phyloP scores from a whole-genome alignment of 1,140 invertebrate genomes.

The Rhagoletis pomonella region DNA sequence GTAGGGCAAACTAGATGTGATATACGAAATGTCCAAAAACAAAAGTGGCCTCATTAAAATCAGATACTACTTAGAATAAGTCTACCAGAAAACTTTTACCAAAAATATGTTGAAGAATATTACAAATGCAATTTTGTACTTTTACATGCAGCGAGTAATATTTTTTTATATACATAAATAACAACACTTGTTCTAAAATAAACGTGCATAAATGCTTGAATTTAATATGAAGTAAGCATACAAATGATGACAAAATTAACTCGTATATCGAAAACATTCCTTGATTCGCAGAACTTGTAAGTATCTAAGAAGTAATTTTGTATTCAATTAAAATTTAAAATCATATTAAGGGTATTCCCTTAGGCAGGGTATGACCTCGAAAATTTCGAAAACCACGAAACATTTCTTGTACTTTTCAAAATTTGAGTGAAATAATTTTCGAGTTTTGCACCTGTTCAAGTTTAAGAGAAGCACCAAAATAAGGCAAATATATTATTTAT shows the following conservation, averaged over 20 bases:
- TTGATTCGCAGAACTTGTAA: background rate
- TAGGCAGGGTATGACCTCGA: too few relatives aligned
- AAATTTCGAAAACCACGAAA: too few relatives aligned
- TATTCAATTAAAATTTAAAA: too few relatives aligned
- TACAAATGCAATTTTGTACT: background rate
- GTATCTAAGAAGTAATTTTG: too few relatives aligned
- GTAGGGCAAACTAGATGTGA: slow-evolving; percentile 6
- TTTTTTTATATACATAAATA: background rate
- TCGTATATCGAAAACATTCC: background rate
- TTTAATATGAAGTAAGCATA: background rate
- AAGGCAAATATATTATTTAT: too few relatives aligned
- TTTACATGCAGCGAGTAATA: background rate
- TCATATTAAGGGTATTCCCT: too few relatives aligned
- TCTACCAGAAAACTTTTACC: background rate
- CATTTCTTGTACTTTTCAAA: too few relatives aligned
- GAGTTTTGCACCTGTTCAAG: too few relatives aligned
- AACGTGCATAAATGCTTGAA: background rate
- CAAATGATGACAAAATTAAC: background rate
- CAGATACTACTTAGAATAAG: background rate
- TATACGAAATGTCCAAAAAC: background rate
- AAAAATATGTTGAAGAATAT: background rate
- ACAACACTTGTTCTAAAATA: background rate
- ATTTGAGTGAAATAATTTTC: too few relatives aligned
- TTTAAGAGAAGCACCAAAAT: too few relatives aligned
- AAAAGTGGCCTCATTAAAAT: slow-evolving; percentile 15